Conservation (phyloP, 2,113 vertebrate genomes). For the Bambusicola thoracicus region DNA sequence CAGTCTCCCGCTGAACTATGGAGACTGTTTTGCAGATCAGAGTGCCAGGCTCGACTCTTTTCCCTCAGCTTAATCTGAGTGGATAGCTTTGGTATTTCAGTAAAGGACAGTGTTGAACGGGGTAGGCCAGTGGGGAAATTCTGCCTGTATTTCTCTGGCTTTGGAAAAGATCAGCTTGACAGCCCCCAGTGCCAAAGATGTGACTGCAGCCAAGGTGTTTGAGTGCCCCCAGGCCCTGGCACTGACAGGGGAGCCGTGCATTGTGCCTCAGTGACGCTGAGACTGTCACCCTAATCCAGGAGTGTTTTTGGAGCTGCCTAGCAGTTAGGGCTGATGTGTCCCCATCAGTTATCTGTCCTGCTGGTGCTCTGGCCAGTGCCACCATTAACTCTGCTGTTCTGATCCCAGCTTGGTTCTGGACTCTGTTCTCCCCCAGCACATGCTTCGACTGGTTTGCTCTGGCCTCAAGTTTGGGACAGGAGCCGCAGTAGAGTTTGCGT, state of each 20-base stretch:
- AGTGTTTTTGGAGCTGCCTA: not conserved
- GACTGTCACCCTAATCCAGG: not conserved
- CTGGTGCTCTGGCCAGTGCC: not conserved
- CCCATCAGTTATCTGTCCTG: not conserved
- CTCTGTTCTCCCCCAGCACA: constrained; percentile 81
- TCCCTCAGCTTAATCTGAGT: not conserved
- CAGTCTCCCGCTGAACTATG: not conserved
- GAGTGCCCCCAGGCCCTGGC: not conserved
- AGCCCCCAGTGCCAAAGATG: not conserved
- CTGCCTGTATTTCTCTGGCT: not conserved
- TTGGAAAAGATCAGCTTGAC: not conserved
- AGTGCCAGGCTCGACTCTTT: not conserved
- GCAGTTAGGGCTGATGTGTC: not conserved
- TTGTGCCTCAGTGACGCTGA: not conserved
- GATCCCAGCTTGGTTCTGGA: constrained; percentile 81
- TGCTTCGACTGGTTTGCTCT: constrained; percentile 81
- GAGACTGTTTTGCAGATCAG: not conserved
- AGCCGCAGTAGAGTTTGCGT: constrained; percentile 89
- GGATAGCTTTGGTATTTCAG: constrained; percentile 34
- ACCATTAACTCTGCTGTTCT: not conserved
- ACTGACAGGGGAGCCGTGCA: not conserved
- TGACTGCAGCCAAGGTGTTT: not conserved
- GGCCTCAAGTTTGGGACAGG: constrained; percentile 81
- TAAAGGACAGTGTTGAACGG: not conserved
- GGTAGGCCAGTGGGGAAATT: not conserved